A percentile compares a stretch with the other conserved stretches of the same genome.
phyloP scores from a whole-genome alignment of 2,797 vertebrate genomes.

The Cirrhinus mrigala region DNA sequence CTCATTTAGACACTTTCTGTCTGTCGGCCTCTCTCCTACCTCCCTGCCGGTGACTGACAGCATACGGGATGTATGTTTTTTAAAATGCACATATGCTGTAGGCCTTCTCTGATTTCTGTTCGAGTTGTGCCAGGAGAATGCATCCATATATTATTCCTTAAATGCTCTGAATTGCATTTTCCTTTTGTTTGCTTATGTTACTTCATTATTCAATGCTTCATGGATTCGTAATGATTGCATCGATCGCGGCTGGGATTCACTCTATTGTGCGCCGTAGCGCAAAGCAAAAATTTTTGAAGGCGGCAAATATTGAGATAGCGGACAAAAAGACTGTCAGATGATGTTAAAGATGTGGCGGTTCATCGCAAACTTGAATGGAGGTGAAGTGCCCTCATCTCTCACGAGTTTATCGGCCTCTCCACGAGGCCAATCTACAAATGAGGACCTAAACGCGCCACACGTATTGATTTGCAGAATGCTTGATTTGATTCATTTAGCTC shows the following conservation, averaged over 20 bases:
- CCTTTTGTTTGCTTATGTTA: neutral
- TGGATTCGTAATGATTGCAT: conserved; percentile 8
- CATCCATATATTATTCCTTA: conserved; percentile 21
- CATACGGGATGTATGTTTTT: conserved; percentile 89
- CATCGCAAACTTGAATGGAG: conserved; percentile 22
- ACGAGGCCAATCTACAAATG: conserved; percentile 26
- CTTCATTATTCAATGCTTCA: conserved; percentile 3
- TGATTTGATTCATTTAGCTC: conserved; percentile 44
- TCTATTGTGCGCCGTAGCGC: neutral
- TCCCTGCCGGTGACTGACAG: conserved; percentile 90
- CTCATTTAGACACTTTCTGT: conserved; percentile 97
- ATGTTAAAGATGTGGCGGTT: conserved; percentile 31
- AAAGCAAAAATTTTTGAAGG: neutral
- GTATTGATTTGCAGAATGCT: conserved; percentile 45
- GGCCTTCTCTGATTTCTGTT: conserved; percentile 61
- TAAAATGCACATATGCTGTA: conserved; percentile 74
- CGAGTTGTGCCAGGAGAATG: conserved; percentile 34
- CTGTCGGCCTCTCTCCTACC: conserved; percentile 85
- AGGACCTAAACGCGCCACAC: conserved; percentile 11
- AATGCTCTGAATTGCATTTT: neutral
- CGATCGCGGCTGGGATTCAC: neutral
- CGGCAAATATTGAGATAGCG: neutral
- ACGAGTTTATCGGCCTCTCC: conserved; percentile 1
- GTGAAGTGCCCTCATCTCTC: conserved; percentile 45
- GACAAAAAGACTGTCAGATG: conserved; percentile 24